Base-by-base conservation (phyloP, 2,797 vertebrate genomes). In the Strix occidentalis region DNA sequence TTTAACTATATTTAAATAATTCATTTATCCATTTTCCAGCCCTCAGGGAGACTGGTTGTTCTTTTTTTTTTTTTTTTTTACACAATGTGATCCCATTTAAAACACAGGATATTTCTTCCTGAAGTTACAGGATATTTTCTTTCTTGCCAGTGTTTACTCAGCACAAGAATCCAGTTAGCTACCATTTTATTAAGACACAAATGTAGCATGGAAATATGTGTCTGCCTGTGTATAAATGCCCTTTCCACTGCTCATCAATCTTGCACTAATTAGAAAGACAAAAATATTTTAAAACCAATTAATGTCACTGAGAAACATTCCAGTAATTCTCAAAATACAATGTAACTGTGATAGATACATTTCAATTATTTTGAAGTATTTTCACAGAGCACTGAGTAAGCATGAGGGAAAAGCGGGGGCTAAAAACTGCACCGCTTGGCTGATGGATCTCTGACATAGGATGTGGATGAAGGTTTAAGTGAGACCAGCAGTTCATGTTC, bases 1-100 rank as follows among this genome's bases (percentile, higher is more conserved):
- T 93, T 89, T 95, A 96, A 96, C 82, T 91, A 46, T 93, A 94
- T 84, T 96, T 97, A 96, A 97, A 97, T 97, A 95, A 97, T 97
- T 95, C 63, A 96, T 97, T 85, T 92, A 95, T 83, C 71, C 87
- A 96, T 96, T 95, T 91, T 79, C 91, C 63, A 88, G 56, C 77
- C 90, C 83, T 94, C 8, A 0, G 89, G 83, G 83, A 93, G 31
- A 69, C 23, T 12, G 5, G 63, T 31, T 54, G 51, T 61, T 50
- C 60, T 46, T 46, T 46, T 43, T 70, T 41, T 66, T 72, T 56
- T 35, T n/a, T 53, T 37, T 61, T 43, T 61, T 53, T 23, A 61
- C 31, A 83, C 63, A 56, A 21, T 43, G 57, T 43, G 63, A 87
- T 94, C 56, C 65, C 50, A 58, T 78, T 95, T 87, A 77, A 89